phyloP scores from a whole-genome alignment of 2,797 vertebrate species.

The Sebastes hubbsi region DNA sequence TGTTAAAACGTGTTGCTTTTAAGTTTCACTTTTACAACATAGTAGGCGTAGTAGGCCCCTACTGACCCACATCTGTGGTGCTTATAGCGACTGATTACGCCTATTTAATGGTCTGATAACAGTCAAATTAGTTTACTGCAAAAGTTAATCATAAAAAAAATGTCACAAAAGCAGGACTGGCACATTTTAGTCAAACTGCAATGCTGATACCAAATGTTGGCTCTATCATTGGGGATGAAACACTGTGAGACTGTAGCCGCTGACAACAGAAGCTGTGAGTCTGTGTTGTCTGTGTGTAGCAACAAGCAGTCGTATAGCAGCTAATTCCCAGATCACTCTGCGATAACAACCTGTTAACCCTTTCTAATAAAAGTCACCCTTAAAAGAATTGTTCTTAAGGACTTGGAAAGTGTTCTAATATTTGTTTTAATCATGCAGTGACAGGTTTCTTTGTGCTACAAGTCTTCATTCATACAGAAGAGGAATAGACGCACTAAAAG shows the following conservation, averaged over 20 bases:
- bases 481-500: background rate
- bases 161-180: background rate
- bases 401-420: background rate
- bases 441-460: background rate
- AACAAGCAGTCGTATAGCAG: background rate
- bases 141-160: background rate
- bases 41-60: too few species aligned
- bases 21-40: too few species aligned
- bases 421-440: background rate
- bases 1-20: too few species aligned
- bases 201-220: background rate
- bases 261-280: slow-evolving; percentile 25
- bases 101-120: too few species aligned
- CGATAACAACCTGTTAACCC: background rate
- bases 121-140: background rate
- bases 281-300: slow-evolving; percentile 17
- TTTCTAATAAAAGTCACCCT: background rate
- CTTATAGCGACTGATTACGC: too few species aligned
- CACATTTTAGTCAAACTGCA: background rate
- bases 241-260: background rate
- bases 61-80: too few species aligned
- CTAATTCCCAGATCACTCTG: background rate
- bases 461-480: background rate
- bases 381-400: background rate
- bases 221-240: background rate